Conservation (phyloP, 1,140 invertebrate genomes). For the Zaprionus africanus region DNA sequence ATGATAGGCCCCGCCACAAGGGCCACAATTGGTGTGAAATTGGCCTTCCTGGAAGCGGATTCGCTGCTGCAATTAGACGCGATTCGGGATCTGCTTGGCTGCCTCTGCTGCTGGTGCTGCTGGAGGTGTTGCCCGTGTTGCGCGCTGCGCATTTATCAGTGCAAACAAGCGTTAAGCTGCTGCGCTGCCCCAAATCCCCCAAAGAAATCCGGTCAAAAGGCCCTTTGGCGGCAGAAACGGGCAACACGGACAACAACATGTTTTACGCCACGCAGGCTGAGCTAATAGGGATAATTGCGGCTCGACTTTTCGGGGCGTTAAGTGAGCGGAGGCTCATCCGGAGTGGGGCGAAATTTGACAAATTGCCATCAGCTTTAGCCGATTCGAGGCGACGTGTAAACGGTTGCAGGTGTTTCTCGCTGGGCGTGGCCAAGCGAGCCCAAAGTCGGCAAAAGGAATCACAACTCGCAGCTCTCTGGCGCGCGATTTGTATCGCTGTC, state of each 20-base stretch:
- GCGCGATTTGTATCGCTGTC: slow-evolving; percentile 77
- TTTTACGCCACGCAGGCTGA: slow-evolving; percentile 65
- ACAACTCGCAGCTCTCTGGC: slow-evolving; percentile 6
- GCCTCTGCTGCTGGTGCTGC: background rate
- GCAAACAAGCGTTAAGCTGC: slow-evolving; percentile 73
- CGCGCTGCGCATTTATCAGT: slow-evolving; percentile 72
- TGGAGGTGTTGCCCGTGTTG: slow-evolving; percentile 44
- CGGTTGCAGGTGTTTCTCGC: slow-evolving; percentile 76
- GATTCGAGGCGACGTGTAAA: slow-evolving; percentile 74
- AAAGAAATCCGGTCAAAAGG: slow-evolving; percentile 38
- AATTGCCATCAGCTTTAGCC: slow-evolving; percentile 68
- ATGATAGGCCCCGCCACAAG: slow-evolving; percentile 60
- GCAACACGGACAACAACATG: slow-evolving; percentile 26
- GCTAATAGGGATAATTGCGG: slow-evolving; percentile 79
- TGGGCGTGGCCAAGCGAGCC: slow-evolving; percentile 58
- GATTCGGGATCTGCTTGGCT: background rate
- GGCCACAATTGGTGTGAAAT: slow-evolving; percentile 75
- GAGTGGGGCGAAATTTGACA: slow-evolving; percentile 62
- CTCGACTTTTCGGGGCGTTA: slow-evolving; percentile 58
- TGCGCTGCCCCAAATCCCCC: slow-evolving; percentile 42
- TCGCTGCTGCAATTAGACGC: background rate
- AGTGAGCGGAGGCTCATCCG: slow-evolving; percentile 48
- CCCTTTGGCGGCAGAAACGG: slow-evolving; percentile 51
- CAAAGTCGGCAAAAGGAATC: slow-evolving; percentile 15
- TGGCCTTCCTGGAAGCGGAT: slow-evolving; percentile 68